These are phyloP conservation scores for Sebastes baramenuke DNA, from an alignment of 2,797 vertebrate species.

Conservation along the genomic window DNA sequence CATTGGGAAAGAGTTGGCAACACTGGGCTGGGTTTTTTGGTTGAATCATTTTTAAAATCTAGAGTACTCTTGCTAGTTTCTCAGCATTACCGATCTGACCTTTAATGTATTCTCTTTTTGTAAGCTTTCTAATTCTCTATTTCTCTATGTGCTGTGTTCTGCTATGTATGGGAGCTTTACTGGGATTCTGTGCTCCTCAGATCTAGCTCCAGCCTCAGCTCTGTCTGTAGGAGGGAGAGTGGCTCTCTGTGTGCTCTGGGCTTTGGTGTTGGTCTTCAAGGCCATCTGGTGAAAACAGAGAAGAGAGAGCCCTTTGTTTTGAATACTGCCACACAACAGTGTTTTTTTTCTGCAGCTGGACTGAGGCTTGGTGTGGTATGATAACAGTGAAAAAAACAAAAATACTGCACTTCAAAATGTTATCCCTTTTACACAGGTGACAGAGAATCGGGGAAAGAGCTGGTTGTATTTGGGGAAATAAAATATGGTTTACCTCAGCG, in stretches of 20 bases:
- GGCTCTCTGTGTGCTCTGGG: conserved; percentile 18
- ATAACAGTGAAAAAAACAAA: not conserved
- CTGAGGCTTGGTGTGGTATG: not conserved
- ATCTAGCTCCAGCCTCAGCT: conserved; percentile 4
- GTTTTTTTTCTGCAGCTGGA: not conserved
- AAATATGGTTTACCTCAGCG: conserved; percentile 56
- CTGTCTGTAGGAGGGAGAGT: conserved; percentile 31
- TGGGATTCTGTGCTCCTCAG: not conserved
- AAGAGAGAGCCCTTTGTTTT: conserved; percentile 27
- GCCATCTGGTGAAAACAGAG: conserved; percentile 54
- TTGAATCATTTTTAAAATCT: not conserved
- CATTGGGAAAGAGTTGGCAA: too few species aligned
- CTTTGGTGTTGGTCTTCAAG: conserved; percentile 36
- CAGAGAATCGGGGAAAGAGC: not conserved
- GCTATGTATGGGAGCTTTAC: conserved; percentile 55
- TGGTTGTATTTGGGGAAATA: not conserved
- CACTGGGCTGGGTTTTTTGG: not conserved
- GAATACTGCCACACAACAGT: not conserved
- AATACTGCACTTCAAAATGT: not conserved
- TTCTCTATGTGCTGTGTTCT: not conserved
- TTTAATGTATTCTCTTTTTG: too few species aligned
- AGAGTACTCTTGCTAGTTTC: too few species aligned
- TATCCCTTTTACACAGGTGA: not conserved
- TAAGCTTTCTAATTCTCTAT: not conserved
- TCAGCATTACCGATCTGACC: too few species aligned